Evolutionary conservation across 2,113 vertebrate genomes (phyloP).

Genomic region (Oncorhynchus gorbuscha): DNA sequence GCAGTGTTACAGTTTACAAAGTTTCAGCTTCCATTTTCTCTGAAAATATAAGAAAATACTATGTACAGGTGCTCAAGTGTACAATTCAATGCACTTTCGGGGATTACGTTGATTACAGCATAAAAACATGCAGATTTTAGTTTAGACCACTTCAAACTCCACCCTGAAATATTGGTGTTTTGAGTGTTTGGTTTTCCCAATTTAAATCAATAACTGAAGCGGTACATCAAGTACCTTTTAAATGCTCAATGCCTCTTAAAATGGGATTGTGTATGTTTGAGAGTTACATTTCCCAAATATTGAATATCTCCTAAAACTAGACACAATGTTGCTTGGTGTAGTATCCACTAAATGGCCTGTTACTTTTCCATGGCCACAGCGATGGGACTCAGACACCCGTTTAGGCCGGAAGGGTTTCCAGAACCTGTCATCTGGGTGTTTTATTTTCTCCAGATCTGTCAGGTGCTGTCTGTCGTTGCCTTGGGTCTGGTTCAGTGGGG

Average conservation of each 20-base stretch:
- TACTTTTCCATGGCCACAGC: neutral
- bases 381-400: too few species aligned
- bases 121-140: neutral
- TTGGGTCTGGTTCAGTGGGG: too few species aligned
- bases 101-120: neutral
- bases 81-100: conserved; percentile 9
- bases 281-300: too few species aligned
- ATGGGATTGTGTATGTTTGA: too few species aligned
- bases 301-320: neutral
- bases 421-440: too few species aligned
- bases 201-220: too few species aligned
- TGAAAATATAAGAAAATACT: conserved; percentile 13
- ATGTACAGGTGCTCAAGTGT: conserved; percentile 40
- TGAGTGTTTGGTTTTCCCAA: too few species aligned
- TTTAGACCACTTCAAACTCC: too few species aligned
- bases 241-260: neutral
- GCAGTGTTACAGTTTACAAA: neutral
- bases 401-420: too few species aligned
- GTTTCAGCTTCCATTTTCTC: neutral
- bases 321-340: neutral
- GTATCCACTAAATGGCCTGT: neutral
- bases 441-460: too few species aligned
- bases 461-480: too few species aligned
- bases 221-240: neutral
- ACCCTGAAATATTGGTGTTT: too few species aligned